Base-by-base conservation (phyloP, 2,113 vertebrate species). In the Acinonyx jubatus region DNA sequence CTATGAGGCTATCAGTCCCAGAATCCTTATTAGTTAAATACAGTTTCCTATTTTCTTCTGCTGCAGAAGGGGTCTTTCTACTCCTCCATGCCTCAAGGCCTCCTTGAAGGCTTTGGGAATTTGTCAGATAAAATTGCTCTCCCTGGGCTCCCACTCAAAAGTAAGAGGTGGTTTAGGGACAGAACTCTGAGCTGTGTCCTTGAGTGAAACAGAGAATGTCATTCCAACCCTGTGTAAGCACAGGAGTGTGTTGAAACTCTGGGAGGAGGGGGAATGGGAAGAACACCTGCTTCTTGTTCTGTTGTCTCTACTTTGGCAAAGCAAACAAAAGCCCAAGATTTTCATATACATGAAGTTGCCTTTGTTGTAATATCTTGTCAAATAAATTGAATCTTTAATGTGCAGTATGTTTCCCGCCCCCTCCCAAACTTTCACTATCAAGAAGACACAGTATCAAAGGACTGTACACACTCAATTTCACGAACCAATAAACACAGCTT, bases 401-500 rank as follows among this genome's bases (percentile, higher is more conserved):
- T 85, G 76, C 38, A 82, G 23, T 52, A 36, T 88, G 65, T 89
- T 97, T 92, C 31, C 41, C 0, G 0, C 57, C 33, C 5, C 68
- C 65, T 93, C 85, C 66, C 82, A 84, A 81, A 82, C 50, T 33
- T 92, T 91, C 84, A 52, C 68, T 96, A n/a, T 95, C 90, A 89
- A 85, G 65, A 87, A 97, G 87, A 82, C 36, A n/a, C 41, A 21
- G 1, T 89, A 96, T 97, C 95, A 94, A 97, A 98, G 65, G 93
- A 73, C 23, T 48, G 45, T 76, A 95, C n/a, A 61, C 92, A 96
- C 95, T 98, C 96, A 98, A 97, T 97, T 98, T 98, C 97, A 98
- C 3, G 55, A 97, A 89, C 81, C 95, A 98, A 98, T 97, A 98
- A 97, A 94, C 97, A 97, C 97, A 96, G 81, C 11, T 93, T 97